A percentile compares a stretch with the other conserved stretches of the same genome.
Evolutionary conservation across 2,797 vertebrate species (phyloP).

Genomic region (Anguilla obscura): DNA sequence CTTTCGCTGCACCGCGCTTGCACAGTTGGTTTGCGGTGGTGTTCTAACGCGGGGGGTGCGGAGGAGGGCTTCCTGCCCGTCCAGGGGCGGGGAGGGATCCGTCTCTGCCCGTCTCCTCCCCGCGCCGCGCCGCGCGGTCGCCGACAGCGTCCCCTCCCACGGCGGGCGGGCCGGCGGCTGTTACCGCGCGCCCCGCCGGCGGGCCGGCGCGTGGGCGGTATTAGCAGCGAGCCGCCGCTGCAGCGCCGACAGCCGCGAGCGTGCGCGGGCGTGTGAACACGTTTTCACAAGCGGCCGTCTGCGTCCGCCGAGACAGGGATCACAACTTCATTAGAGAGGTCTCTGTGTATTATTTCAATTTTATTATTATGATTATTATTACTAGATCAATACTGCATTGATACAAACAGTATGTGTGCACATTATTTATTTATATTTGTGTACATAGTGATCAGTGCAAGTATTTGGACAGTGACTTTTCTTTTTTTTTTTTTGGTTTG

Average conservation of each 20-base stretch:
- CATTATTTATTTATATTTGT: too few relatives aligned
- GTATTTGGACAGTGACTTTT: too few relatives aligned
- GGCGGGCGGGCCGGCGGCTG: background rate
- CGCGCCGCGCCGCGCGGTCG: conserved; percentile 9
- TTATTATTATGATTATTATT: too few relatives aligned
- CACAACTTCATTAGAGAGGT: too few relatives aligned
- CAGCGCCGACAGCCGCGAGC: conserved; percentile 49
- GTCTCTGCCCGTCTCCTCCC: conserved; percentile 38
- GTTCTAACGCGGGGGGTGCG: background rate
- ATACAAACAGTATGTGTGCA: too few relatives aligned
- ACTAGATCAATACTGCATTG: too few relatives aligned
- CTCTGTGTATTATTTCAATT: too few relatives aligned
- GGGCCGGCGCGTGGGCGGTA: conserved; percentile 40
- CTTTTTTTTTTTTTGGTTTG: too few relatives aligned
- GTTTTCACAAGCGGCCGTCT: conserved; percentile 35
- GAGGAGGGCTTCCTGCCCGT: background rate
- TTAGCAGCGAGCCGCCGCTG: conserved; percentile 55
- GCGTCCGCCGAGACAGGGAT: background rate
- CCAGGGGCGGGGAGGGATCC: conserved; percentile 27
- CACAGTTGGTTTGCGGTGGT: too few relatives aligned
- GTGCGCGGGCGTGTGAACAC: conserved; percentile 55
- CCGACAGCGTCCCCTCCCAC: conserved; percentile 15
- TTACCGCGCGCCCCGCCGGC: conserved; percentile 50
- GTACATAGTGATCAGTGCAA: too few relatives aligned
- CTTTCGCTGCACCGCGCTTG: too few relatives aligned